Evolutionary conservation across 2,113 vertebrate genomes (phyloP), one percentile per base, ranked within the genome.

Genomic region (Leptodactylus fuscus): DNA sequence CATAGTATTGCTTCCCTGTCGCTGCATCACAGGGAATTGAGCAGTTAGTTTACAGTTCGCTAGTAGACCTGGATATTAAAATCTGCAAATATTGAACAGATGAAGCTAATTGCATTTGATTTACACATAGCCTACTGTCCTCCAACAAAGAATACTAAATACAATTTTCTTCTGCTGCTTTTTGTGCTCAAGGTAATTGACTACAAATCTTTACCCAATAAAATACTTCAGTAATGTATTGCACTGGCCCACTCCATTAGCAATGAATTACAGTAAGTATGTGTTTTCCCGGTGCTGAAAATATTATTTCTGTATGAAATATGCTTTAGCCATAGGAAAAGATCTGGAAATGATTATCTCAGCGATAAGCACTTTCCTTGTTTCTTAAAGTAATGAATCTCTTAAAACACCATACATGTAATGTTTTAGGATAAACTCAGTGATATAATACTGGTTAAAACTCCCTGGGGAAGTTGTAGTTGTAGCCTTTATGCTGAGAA

Each of bases 381-480:
- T 69, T 76, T 78, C 83, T 85, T 62, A 44, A 38, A 36, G 74
- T 53, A 85, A 85, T 78, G 13, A 78, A 69, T 78, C 71, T 76
- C 29, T 84, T 48, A 84, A 76, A 76, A 84, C 32, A 48, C 41
- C 53, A 46, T 62, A 62, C 38, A 24, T 44, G 8, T 34, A n/a
- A 55, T 29, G 49, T 82, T 82, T 82, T 73, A 81, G 87, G 22
- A 41, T 41, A 87, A 89, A 88, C 49, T 86, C 22, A 86, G 82
- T 15, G 60, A 15, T 82, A 84, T 90, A 88, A 85, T 86, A 16
- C 6, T 73, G 85, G 80, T 27, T 87, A 49, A 83, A 36, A 67
- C 79, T 87, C 18, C 36, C 81, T n/a, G 82, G 70, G 87, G 53
- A 44, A 71, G 18, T 53, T 29, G 27, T 53, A 7, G 22, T 10